These are phyloP conservation scores for Nothoprocta perdicaria DNA, from an alignment of 2,113 vertebrate species.

Conservation along the genomic window DNA sequence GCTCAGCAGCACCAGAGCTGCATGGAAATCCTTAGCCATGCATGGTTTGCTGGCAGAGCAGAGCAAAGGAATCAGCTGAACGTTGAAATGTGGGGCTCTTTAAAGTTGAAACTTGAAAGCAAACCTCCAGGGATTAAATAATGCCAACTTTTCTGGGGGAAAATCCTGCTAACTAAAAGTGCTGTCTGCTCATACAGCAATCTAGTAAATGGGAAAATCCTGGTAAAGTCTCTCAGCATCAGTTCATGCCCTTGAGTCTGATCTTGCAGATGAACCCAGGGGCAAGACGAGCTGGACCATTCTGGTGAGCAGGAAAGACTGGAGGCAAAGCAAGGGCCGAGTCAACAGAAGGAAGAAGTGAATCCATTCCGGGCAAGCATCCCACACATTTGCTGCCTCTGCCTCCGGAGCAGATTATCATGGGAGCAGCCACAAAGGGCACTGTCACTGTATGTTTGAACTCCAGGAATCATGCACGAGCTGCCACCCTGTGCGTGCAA, in stretches of 20 bases:
- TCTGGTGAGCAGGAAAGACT: not conserved
- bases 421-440: not conserved
- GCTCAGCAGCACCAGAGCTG: not conserved
- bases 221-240: not conserved
- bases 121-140: slow-evolving; percentile 28
- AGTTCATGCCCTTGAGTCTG: not conserved
- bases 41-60: not conserved
- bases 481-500: accelerated
- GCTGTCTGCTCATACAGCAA: not conserved
- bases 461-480: not conserved
- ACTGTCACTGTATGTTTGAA: not conserved
- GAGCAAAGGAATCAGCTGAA: not conserved
- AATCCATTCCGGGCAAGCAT: not conserved
- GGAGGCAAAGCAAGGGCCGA: not conserved
- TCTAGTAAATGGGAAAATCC: not conserved
- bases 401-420: not conserved
- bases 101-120: slow-evolving; percentile 57
- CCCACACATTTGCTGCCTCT: not conserved
- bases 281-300: not conserved
- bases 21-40: not conserved
- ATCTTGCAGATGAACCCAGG: not conserved
- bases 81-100: slow-evolving; percentile 49
- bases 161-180: not conserved
- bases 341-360: not conserved
- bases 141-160: not conserved